phyloP scores from a whole-genome alignment of 2,113 vertebrate species.

The Aleadryas rufinucha region DNA sequence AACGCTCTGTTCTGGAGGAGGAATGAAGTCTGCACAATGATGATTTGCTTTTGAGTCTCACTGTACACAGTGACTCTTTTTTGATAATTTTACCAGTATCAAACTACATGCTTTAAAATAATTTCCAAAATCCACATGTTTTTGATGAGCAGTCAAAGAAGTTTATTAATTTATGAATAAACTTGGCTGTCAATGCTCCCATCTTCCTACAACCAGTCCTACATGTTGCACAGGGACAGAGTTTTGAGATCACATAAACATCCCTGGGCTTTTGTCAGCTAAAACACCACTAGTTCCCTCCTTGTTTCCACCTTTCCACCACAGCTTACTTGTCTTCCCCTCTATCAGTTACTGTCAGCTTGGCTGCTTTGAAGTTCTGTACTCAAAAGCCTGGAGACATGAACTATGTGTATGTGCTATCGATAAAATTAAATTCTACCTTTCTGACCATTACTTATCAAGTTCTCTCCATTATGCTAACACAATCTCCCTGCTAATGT shows the following conservation, averaged over 20 bases:
- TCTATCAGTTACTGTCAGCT: background rate
- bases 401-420: background rate
- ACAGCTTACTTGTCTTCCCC: background rate
- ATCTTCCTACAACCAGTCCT: background rate
- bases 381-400: background rate
- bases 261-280: background rate
- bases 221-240: rapidly evolving
- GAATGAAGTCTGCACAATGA: background rate
- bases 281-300: background rate
- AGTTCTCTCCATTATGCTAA: background rate
- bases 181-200: background rate
- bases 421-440: background rate
- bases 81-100: background rate
- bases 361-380: background rate
- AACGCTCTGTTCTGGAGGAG: background rate
- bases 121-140: background rate
- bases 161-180: background rate
- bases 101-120: background rate
- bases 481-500: background rate
- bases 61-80: background rate
- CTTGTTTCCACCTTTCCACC: background rate
- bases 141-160: background rate
- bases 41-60: background rate
- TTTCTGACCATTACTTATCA: background rate
- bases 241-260: background rate